These are phyloP conservation scores for Beris morrisii DNA, from an alignment of 2,888 invertebrate genomes.

Conservation along the genomic window DNA sequence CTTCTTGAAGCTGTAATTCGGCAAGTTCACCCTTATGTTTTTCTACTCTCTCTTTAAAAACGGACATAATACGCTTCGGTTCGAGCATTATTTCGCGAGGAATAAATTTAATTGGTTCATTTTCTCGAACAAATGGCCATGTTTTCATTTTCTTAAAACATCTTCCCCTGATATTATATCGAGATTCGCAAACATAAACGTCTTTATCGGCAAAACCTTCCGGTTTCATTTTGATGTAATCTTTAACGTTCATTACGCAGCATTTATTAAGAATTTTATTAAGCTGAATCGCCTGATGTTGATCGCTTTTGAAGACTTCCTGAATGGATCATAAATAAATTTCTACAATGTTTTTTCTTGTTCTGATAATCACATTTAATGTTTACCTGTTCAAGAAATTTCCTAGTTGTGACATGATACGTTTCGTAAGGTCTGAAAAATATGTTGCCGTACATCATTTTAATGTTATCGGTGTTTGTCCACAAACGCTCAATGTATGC, in stretches of 20 bases:
- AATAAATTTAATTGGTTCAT: conserved; percentile 65
- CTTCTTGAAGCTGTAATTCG: conserved; percentile 79
- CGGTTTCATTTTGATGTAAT: conserved; percentile 88
- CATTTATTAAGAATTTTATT: conserved; percentile 86
- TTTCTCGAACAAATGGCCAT: conserved; percentile 64
- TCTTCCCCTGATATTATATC: conserved; percentile 83
- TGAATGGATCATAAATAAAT: conserved; percentile 32
- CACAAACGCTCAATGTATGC: conserved; percentile 87
- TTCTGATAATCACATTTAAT: not conserved
- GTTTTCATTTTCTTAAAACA: conserved; percentile 93
- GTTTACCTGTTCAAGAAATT: conserved; percentile 80
- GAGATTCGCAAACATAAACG: conserved; percentile 94
- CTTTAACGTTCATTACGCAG: conserved; percentile 90
- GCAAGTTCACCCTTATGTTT: conserved; percentile 88
- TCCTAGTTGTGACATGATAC: conserved; percentile 90
- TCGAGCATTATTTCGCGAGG: conserved; percentile 75
- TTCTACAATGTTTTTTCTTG: not conserved
- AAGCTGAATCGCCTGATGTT: conserved; percentile 80
- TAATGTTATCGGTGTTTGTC: conserved; percentile 79
- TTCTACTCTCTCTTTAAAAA: conserved; percentile 87
- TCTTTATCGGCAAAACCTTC: conserved; percentile 89
- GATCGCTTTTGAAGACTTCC: conserved; percentile 95
- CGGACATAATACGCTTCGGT: conserved; percentile 86
- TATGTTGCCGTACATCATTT: conserved; percentile 89
- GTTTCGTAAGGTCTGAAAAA: conserved; percentile 94